Percentiles rank a stretch among this genome's conserved stretches.
phyloP scores from a whole-genome alignment of 2,888 invertebrate species.

The Dioctria rufipes region DNA sequence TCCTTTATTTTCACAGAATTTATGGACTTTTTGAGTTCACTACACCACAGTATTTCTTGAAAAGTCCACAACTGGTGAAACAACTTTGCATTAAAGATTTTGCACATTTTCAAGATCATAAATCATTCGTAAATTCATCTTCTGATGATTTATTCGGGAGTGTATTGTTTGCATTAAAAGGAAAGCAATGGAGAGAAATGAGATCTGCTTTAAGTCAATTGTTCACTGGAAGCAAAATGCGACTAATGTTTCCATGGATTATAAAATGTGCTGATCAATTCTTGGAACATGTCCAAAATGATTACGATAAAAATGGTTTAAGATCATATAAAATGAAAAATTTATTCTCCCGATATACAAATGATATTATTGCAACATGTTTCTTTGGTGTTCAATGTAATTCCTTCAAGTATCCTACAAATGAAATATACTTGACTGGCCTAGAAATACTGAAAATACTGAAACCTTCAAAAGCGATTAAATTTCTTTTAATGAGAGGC shows the following conservation, averaged over 20 bases:
- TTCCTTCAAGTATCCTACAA: constrained; percentile 71
- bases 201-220: constrained; percentile 71
- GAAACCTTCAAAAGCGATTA: constrained; percentile 45
- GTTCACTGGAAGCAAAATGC: constrained; percentile 72
- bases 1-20: constrained; percentile 66
- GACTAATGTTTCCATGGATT: constrained; percentile 63
- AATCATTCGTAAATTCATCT: neutral
- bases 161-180: constrained; percentile 71
- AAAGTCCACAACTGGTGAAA: constrained; percentile 74
- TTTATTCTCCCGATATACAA: constrained; percentile 48
- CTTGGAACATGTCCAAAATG: constrained; percentile 71
- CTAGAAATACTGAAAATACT: constrained; percentile 67
- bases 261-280: constrained; percentile 54
- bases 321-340: constrained; percentile 48
- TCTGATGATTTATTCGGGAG: constrained; percentile 71
- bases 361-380: constrained; percentile 72
- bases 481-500: constrained; percentile 56
- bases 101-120: constrained; percentile 70
- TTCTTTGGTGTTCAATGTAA: constrained; percentile 73
- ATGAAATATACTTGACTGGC: constrained; percentile 72
- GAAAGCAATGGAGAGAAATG: constrained; percentile 71
- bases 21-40: constrained; percentile 72
- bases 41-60: constrained; percentile 70
- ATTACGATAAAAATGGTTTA: constrained; percentile 66
- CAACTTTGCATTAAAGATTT: constrained; percentile 75